Evolutionary conservation across 2,888 invertebrate genomes (phyloP).

Genomic region (Oligia latruncula): DNA sequence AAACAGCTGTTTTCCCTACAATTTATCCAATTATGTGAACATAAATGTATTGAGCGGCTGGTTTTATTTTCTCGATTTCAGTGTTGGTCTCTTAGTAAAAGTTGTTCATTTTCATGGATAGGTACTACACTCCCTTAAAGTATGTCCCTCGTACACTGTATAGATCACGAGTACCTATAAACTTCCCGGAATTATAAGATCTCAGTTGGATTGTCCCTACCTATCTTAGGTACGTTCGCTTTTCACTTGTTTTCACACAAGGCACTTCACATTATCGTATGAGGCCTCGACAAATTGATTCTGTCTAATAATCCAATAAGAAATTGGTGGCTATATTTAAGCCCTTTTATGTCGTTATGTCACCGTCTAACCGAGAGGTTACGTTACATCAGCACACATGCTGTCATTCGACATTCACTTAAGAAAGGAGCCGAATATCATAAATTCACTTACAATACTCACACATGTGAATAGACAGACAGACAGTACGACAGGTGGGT

Average conservation of each 20-base stretch:
- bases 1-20: too few relatives aligned
- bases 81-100: too few relatives aligned
- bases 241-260: conserved; percentile 24
- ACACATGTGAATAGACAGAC: conserved; percentile 61
- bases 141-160: too few relatives aligned
- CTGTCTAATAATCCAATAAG: conserved; percentile 52
- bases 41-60: too few relatives aligned
- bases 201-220: neutral
- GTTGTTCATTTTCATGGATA: too few relatives aligned
- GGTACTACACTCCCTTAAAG: too few relatives aligned
- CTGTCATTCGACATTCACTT: conserved; percentile 42
- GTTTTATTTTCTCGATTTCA: too few relatives aligned
- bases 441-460: conserved; percentile 65
- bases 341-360: conserved; percentile 54
- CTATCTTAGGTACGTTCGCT: neutral
- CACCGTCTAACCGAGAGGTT: conserved; percentile 36
- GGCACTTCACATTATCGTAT: conserved; percentile 14
- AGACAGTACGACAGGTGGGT: conserved; percentile 81
- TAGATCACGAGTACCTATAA: conserved; percentile 25
- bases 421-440: conserved; percentile 52
- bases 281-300: conserved; percentile 29
- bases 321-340: conserved; percentile 32
- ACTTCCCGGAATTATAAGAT: conserved; percentile 14
- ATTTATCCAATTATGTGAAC: too few relatives aligned
- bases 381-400: conserved; percentile 58